Evolutionary conservation across 2,888 invertebrate species (phyloP), one percentile per base, ranked within the genome.

Genomic region (Chrysodeixis includens): DNA sequence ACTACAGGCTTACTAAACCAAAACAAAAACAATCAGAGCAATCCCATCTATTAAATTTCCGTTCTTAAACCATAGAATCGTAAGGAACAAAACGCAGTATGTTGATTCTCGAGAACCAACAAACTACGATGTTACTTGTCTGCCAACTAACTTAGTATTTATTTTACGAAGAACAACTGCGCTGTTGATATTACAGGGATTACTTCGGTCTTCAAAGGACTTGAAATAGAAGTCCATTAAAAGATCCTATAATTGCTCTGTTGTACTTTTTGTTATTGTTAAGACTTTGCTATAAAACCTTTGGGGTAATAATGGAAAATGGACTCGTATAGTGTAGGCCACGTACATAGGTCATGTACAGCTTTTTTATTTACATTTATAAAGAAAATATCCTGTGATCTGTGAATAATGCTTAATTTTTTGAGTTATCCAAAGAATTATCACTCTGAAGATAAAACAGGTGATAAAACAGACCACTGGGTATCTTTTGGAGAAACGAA

Each of bases 71-170:
- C 57, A 35, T 76, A 0, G 14, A 57, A 52, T 49, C n/a, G 12
- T 51, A 40, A 53, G 52, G 30, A 44, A 30, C 57, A 2, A 51
- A 12, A 26, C 22, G 46, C 14, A 44, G 40, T 30, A 62, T 77
- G 73, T 73, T 73, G 74, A 59, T 73, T 78, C 49, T 62, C 35
- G 26, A 1, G 57, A 55, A 62, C 26, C 35, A 79, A 67, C 59
- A 59, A 61, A 79, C 57, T 56, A 30, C 56, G 60, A 55, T n/a
- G 35, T 35, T 35, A 49, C 56, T 71, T n/a, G 55, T 66, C 58
- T 32, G 12, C 18, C 56, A 60, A 65, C 62, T 53, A 52, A 26
- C 26, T 26, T 6, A 56, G 52, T 66, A 56, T 74, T 71, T 56
- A 75, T 56, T 58, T 8, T n/a, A n/a, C 51, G 57, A 62, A 75